A percentile compares a stretch with the other conserved stretches of the same genome.
Conservation (phyloP, 2,888 invertebrate genomes). For the Hirtodrosophila trivittata region DNA sequence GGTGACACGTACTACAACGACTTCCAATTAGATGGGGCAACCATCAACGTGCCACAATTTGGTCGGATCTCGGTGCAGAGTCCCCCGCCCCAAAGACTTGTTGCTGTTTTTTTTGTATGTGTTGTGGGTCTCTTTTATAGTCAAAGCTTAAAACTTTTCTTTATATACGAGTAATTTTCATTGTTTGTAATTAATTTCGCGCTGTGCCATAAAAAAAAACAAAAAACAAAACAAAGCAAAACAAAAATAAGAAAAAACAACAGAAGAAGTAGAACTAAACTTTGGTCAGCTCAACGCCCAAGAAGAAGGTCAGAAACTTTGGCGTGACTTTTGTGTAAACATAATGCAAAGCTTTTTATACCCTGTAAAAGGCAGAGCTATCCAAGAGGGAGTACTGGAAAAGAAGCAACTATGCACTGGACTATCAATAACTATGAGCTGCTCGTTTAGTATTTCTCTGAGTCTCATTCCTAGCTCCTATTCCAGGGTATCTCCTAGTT, state of each 20-base stretch:
- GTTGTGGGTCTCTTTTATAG: conserved; percentile 33
- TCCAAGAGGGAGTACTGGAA: neutral
- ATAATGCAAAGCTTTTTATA: conserved; percentile 45
- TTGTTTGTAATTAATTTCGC: conserved; percentile 71
- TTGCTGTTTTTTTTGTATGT: conserved; percentile 26
- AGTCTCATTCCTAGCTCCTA: too few species aligned
- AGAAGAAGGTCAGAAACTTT: conserved; percentile 65
- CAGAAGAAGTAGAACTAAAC: neutral
- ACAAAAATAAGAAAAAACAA: conserved; percentile 23
- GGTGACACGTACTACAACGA: too few species aligned
- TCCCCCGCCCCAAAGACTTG: neutral
- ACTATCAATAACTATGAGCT: too few species aligned
- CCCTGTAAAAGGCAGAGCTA: neutral
- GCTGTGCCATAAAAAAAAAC: conserved; percentile 39
- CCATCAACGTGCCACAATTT: conserved; percentile 43
- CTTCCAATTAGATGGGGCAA: too few species aligned
- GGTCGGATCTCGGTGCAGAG: too few species aligned
- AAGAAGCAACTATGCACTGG: too few species aligned
- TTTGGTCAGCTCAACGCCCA: conserved; percentile 55
- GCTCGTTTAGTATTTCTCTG: too few species aligned
- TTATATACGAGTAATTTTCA: conserved; percentile 32
- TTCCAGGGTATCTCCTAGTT: conserved; percentile 21
- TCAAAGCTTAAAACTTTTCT: conserved; percentile 32
- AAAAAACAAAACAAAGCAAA: conserved; percentile 17
- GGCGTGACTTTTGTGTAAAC: conserved; percentile 68